These are phyloP conservation scores for Dromococcyx pavoninus DNA, from an alignment of 2,797 vertebrate genomes.

Conservation along the genomic window DNA sequence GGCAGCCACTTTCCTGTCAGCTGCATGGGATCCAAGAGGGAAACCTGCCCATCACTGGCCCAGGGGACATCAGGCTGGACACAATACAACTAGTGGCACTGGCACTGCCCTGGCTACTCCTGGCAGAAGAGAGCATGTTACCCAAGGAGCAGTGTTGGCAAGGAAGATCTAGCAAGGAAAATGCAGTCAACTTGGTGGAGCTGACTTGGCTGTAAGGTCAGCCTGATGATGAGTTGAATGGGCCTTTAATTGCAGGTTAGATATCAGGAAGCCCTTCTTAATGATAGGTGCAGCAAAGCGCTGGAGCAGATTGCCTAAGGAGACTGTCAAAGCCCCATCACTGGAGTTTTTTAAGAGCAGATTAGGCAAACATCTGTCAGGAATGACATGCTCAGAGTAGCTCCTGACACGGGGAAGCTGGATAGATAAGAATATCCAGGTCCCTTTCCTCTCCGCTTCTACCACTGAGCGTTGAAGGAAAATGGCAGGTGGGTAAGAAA, in stretches of 20 bases:
- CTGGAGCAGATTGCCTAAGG: slow-evolving; percentile 50
- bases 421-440: not conserved
- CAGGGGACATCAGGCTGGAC: not conserved
- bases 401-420: not conserved
- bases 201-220: not conserved
- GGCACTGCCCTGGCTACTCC: not conserved
- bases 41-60: not conserved
- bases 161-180: not conserved
- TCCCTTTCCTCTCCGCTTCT: not conserved
- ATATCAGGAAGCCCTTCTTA: slow-evolving; percentile 24
- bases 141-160: not conserved
- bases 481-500: not conserved
- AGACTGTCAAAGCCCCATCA: slow-evolving; percentile 50
- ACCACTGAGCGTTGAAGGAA: not conserved
- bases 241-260: slow-evolving; percentile 47
- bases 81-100: not conserved
- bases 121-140: not conserved
- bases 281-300: slow-evolving; percentile 28
- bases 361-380: slow-evolving; percentile 47
- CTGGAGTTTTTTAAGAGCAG: slow-evolving; percentile 9
- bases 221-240: not conserved
- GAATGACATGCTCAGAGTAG: not conserved
- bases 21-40: not conserved
- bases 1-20: not conserved
- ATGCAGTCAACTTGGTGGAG: not conserved